A percentile compares a stretch with the other conserved stretches of the same genome.
Evolutionary conservation across 2,888 invertebrate genomes (phyloP).

Genomic region (Anagyrus pseudococci): DNA sequence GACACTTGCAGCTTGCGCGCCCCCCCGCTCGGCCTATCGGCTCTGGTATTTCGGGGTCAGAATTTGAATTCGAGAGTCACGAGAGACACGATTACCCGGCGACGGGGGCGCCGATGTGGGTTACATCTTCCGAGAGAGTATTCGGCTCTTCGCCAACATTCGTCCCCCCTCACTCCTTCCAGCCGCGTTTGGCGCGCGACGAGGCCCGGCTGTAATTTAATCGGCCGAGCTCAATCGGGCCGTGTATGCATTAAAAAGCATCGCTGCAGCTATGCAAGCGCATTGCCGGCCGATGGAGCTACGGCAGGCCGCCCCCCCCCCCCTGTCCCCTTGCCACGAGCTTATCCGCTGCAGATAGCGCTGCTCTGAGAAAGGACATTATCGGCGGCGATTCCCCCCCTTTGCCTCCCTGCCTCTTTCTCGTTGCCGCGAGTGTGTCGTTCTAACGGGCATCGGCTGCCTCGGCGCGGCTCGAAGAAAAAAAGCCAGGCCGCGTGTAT

Average conservation of each 20-base stretch:
- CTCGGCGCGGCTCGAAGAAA: background rate
- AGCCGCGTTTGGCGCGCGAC: too few species aligned
- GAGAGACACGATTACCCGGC: slow-evolving; percentile 23
- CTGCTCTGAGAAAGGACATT: slow-evolving; percentile 16
- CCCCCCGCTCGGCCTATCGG: background rate
- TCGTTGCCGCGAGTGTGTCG: slow-evolving; percentile 6
- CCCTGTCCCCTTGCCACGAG: background rate
- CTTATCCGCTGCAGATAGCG: background rate
- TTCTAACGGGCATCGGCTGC: slow-evolving; percentile 17
- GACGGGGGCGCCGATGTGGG: slow-evolving; percentile 33
- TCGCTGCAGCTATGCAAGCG: too few species aligned
- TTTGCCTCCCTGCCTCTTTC: background rate
- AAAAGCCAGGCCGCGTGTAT: slow-evolving; percentile 38
- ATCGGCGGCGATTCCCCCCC: slow-evolving; percentile 1
- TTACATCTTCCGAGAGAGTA: slow-evolving; percentile 14
- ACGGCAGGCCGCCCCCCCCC: too few species aligned
- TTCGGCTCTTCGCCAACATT: too few species aligned
- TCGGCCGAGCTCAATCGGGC: too few species aligned
- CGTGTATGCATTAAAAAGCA: too few species aligned
- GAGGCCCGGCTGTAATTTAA: too few species aligned
- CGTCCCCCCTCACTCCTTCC: background rate
- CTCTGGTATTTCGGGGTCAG: slow-evolving; percentile 31
- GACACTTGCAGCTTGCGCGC: slow-evolving; percentile 31
- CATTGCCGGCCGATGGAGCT: too few species aligned
- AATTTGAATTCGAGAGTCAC: slow-evolving; percentile 37